A percentile compares a stretch with the other conserved stretches of the same genome.
Evolutionary conservation across 2,888 invertebrate genomes (phyloP).

Genomic region (Tromatobia lineatoria): DNA sequence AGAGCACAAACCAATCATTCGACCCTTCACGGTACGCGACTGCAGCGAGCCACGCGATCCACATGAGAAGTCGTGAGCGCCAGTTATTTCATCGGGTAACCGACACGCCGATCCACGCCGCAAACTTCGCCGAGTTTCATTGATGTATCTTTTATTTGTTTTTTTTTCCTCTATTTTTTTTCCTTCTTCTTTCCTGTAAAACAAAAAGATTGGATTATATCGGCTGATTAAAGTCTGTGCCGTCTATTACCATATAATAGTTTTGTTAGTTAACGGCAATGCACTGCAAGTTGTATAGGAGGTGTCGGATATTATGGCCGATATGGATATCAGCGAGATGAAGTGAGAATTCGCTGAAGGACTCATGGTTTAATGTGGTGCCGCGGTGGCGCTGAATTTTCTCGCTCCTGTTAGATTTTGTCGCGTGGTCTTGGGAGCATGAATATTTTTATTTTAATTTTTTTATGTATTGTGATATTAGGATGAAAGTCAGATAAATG

Average conservation of each 20-base stretch:
- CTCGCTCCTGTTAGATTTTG: not conserved
- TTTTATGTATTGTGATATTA: slow-evolving; percentile 74
- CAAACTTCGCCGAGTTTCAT: slow-evolving; percentile 23
- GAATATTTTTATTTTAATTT: slow-evolving; percentile 32
- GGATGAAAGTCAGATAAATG: slow-evolving; percentile 64
- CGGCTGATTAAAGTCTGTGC: not conserved
- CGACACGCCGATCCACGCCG: slow-evolving; percentile 24
- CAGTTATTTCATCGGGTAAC: slow-evolving; percentile 40
- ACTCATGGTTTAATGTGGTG: not conserved
- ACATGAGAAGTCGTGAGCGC: slow-evolving; percentile 38
- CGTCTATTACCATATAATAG: not conserved
- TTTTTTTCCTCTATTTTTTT: not conserved
- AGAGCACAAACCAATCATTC: slow-evolving; percentile 47
- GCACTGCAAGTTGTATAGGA: not conserved
- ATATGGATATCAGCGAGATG: not conserved
- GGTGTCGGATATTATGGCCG: not conserved
- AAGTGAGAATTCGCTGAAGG: not conserved
- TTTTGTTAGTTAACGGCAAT: slow-evolving; percentile 14
- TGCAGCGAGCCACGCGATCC: slow-evolving; percentile 38
- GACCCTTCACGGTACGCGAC: slow-evolving; percentile 38
- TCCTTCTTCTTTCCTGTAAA: not conserved
- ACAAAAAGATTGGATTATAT: not conserved
- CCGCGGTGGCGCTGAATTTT: not conserved
- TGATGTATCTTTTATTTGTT: slow-evolving; percentile 1
- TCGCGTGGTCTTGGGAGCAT: not conserved